phyloP scores from a whole-genome alignment of 2,888 invertebrate genomes.

The Lithophane ornitopus region DNA sequence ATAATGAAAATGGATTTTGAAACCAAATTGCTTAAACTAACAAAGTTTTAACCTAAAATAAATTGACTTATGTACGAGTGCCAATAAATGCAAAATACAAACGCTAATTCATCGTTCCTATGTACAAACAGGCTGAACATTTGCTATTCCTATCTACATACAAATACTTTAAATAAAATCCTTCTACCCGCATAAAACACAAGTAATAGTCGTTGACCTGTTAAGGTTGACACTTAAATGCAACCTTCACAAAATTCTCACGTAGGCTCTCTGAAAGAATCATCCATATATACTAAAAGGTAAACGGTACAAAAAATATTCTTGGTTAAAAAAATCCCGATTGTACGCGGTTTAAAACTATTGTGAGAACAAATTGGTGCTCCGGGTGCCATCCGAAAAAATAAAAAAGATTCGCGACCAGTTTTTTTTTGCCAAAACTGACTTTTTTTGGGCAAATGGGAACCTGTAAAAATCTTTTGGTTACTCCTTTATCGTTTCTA shows the following conservation, averaged over 20 bases:
- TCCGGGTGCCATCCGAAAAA: not conserved
- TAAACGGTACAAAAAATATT: not conserved
- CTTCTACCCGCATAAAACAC: conserved; percentile 38
- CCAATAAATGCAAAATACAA: not conserved
- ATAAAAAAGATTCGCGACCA: not conserved
- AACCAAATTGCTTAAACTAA: not conserved
- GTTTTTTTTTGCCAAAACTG: not conserved
- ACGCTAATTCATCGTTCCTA: not conserved
- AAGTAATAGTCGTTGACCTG: conserved; percentile 30
- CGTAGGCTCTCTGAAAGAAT: not conserved
- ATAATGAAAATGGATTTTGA: not conserved
- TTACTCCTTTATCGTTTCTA: not conserved
- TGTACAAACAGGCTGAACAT: not conserved
- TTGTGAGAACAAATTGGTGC: not conserved
- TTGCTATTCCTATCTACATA: not conserved
- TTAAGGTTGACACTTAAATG: conserved; percentile 4
- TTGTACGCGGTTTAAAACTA: not conserved
- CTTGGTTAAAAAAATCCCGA: not conserved
- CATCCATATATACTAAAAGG: not conserved
- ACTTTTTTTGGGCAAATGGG: not conserved
- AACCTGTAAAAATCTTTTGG: not conserved
- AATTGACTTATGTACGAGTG: too few species aligned
- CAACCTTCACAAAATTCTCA: conserved; percentile 26
- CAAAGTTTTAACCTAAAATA: not conserved
- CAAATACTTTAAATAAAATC: conserved; percentile 16